These are phyloP conservation scores for Ophiodon elongatus DNA, from an alignment of 2,113 vertebrate genomes.

Conservation along the genomic window DNA sequence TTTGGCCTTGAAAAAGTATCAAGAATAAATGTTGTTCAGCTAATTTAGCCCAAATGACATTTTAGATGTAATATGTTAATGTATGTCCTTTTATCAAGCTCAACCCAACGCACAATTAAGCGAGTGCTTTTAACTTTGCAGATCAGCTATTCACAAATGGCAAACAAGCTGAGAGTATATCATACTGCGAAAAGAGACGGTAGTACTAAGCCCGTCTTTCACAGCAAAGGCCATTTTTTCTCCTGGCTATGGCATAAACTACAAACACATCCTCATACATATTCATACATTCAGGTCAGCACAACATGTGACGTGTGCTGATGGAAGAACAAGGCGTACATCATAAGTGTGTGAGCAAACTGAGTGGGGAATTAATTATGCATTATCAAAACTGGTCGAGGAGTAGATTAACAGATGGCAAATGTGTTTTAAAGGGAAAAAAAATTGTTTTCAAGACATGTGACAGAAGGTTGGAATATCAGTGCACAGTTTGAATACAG, in stretches of 20 bases:
- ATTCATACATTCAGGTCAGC: slow-evolving; percentile 28
- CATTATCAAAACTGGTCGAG: background rate
- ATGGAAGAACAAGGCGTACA: slow-evolving; percentile 34
- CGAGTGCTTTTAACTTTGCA: slow-evolving; percentile 56
- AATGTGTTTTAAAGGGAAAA: background rate
- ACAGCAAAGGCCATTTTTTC: slow-evolving; percentile 67
- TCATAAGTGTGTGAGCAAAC: slow-evolving; percentile 13
- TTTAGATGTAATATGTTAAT: slow-evolving; percentile 51
- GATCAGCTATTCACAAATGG: slow-evolving; percentile 76
- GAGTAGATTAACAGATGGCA: slow-evolving; percentile 9
- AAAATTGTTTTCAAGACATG: background rate
- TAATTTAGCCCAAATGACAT: slow-evolving; percentile 60
- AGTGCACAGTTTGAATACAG: background rate
- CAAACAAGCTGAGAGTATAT: slow-evolving; percentile 62
- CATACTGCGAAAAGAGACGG: slow-evolving; percentile 67
- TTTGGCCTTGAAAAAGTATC: slow-evolving; percentile 27
- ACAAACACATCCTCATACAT: slow-evolving; percentile 22
- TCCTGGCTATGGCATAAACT: slow-evolving; percentile 25
- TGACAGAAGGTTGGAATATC: background rate
- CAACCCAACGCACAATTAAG: slow-evolving; percentile 34
- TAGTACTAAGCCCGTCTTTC: slow-evolving; percentile 55
- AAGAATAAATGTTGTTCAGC: slow-evolving; percentile 27
- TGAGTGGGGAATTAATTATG: slow-evolving; percentile 6
- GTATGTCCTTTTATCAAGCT: slow-evolving; percentile 57
- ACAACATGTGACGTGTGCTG: slow-evolving; percentile 33